Base-by-base conservation (phyloP, 2,797 vertebrate genomes). In the Phataginus tricuspis region DNA sequence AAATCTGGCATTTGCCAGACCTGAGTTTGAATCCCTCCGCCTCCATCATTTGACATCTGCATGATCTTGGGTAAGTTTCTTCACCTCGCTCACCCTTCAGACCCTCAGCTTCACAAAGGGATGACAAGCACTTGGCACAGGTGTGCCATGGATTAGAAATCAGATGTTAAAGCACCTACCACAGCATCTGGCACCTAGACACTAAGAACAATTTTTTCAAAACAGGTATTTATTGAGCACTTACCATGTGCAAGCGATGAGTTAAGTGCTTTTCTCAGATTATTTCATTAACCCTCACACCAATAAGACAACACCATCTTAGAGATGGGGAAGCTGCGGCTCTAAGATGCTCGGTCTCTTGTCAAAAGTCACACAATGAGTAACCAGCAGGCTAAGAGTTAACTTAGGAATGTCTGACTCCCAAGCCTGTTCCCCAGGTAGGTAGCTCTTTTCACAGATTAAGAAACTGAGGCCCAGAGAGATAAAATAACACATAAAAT, bases 351-450 rank as follows among this genome's bases (percentile, higher is more conserved):
- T 37, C 29, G 18, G 9, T 21, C 7, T 45, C 55, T 37, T 78
- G 29, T 86, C 87, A n/a, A 78, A 72, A 96, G 51, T 61, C 66
- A 86, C 93, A 55, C 16, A 51, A 4, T 63, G 29, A 75, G 27
- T 75, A 31, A 61, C 8, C 6, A 59, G 68, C 59, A 68, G 51
- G 7, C 42, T 69, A 72, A 75, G 51, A 66, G 72, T 64, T 66
- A 86, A 89, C 86, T 68, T 57, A 89, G 13, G 84, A 93, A 68
- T 39, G 34, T 79, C 96, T n/a, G n/a, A n/a, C 55, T 90, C 37
- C 55, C 86, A 31, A 82, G 27, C 51, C 64, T 66, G 34, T 51
- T 86, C 79, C 64, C 51, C 31, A n/a, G 69, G 4, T 51, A 61
- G 59, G 39, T 45, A 69, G 31, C 57, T 85, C 68, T 59, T 90